phyloP scores from a whole-genome alignment of 2,797 vertebrate species.

The Cirrhinus mrigala region DNA sequence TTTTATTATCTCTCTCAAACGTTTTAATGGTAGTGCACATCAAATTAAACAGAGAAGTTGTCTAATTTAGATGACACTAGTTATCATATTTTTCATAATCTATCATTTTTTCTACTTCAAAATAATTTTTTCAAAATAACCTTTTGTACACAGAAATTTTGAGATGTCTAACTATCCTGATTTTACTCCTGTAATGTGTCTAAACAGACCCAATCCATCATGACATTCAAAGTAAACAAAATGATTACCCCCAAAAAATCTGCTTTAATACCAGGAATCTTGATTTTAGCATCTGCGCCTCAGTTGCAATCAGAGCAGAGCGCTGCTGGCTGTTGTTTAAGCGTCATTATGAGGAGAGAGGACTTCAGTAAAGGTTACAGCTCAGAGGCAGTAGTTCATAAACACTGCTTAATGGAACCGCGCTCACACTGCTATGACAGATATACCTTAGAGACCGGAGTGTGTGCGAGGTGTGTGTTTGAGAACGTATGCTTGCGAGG shows the following conservation, averaged over 20 bases:
- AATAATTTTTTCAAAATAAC: not conserved
- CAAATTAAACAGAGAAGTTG: not conserved
- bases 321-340: slow-evolving; percentile 36
- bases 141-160: not conserved
- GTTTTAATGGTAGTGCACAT: not conserved
- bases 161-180: not conserved
- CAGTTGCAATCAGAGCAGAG: slow-evolving; percentile 8
- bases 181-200: not conserved
- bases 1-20: not conserved
- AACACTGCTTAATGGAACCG: slow-evolving; percentile 43
- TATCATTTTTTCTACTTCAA: not conserved
- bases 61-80: not conserved
- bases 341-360: slow-evolving; percentile 38
- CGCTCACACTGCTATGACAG: slow-evolving; percentile 25
- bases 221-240: not conserved
- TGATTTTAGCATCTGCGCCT: slow-evolving; percentile 1
- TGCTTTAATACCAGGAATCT: not conserved
- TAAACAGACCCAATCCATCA: not conserved
- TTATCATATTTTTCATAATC: not conserved
- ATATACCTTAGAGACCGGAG: slow-evolving; percentile 32
- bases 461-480: slow-evolving; percentile 13
- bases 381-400: slow-evolving; percentile 46
- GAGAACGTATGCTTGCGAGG: slow-evolving; percentile 3
- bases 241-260: not conserved
- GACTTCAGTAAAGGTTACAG: slow-evolving; percentile 48